A percentile compares a stretch with the other conserved stretches of the same genome.
Conservation (phyloP, 2,888 invertebrate genomes). For the Tachina lurida region DNA sequence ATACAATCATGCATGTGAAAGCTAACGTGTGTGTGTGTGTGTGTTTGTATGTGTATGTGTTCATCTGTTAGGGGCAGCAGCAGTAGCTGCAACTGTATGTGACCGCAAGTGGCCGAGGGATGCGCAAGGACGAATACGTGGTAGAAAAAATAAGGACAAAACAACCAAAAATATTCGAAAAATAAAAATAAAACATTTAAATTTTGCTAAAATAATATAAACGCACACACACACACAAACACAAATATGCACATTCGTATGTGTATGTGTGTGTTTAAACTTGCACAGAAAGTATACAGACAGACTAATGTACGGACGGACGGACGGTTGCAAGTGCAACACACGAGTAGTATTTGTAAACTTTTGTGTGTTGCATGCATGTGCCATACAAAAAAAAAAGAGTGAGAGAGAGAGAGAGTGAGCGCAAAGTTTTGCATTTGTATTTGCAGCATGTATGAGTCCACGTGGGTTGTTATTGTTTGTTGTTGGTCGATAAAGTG, state of each 20-base stretch:
- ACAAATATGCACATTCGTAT: background rate
- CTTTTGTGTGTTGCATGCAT: constrained; percentile 53
- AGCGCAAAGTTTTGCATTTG: constrained; percentile 40
- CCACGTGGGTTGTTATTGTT: constrained; percentile 66
- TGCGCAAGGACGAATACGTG: constrained; percentile 70
- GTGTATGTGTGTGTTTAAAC: constrained; percentile 29
- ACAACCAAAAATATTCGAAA: constrained; percentile 72
- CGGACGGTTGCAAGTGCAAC: constrained; percentile 33
- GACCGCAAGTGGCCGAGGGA: constrained; percentile 65
- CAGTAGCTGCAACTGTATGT: constrained; percentile 54
- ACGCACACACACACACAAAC: constrained; percentile 51
- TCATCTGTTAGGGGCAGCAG: constrained; percentile 51
- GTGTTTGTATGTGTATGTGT: constrained; percentile 19
- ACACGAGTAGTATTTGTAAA: constrained; percentile 39
- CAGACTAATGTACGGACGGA: constrained; percentile 21
- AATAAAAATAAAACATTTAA: constrained; percentile 72
- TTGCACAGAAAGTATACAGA: constrained; percentile 60
- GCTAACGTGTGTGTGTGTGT: background rate
- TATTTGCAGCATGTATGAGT: constrained; percentile 36
- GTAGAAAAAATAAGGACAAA: constrained; percentile 73
- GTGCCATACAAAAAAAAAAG: constrained; percentile 46
- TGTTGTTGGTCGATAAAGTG: constrained; percentile 66
- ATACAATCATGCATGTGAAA: background rate
- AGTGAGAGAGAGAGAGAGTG: constrained; percentile 9
- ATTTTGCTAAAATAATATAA: constrained; percentile 73